These are phyloP conservation scores for Armadillidium nasatum DNA, from an alignment of 1,140 invertebrate genomes.

Conservation along the genomic window DNA sequence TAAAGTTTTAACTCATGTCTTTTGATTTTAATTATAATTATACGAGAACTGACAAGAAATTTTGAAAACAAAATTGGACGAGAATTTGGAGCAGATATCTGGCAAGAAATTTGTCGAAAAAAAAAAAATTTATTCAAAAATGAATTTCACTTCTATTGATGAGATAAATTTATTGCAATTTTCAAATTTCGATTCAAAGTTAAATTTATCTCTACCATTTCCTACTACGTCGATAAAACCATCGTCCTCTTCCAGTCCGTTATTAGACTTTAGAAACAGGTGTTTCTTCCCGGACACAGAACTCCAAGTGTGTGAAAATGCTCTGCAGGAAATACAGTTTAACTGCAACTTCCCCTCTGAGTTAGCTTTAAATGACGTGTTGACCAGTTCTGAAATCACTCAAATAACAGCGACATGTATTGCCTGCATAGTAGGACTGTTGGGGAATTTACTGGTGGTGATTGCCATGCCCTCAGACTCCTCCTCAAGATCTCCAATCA, in stretches of 20 bases:
- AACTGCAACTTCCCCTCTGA: background rate
- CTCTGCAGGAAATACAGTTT: background rate
- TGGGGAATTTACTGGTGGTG: background rate
- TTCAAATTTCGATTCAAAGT: too few species aligned
- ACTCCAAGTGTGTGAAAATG: background rate
- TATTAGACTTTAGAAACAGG: background rate
- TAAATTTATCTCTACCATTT: too few species aligned
- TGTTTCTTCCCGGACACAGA: background rate
- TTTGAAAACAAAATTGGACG: too few species aligned
- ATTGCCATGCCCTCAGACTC: background rate
- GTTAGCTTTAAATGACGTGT: background rate
- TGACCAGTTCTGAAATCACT: background rate
- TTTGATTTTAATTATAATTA: too few species aligned
- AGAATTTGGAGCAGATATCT: too few species aligned
- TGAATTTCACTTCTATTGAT: too few species aligned
- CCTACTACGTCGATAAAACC: background rate
- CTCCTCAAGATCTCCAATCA: conserved; percentile 7
- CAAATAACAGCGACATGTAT: background rate
- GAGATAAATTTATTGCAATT: too few species aligned
- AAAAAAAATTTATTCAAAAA: too few species aligned
- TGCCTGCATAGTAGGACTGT: background rate
- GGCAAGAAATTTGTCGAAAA: too few species aligned
- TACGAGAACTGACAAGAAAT: too few species aligned
- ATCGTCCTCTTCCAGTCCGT: background rate
- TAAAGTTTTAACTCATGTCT: too few species aligned